phyloP scores from a whole-genome alignment of 1,140 invertebrate genomes.

The Procambarus clarkii region DNA sequence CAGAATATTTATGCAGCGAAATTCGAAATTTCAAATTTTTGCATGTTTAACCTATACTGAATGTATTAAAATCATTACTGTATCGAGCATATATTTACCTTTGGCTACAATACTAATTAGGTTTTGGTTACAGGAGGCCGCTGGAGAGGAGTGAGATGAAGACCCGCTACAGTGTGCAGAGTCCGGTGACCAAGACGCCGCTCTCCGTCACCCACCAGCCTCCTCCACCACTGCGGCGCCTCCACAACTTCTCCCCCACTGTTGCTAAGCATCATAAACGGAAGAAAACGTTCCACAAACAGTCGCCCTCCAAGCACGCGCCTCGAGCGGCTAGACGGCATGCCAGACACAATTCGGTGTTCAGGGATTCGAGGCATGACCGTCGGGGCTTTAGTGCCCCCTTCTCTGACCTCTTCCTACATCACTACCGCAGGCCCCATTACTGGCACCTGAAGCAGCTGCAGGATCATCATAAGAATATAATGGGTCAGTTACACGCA shows the following conservation, averaged over 20 bases:
- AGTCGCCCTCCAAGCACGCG: neutral
- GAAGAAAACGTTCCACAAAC: neutral
- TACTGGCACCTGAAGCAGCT: conserved; percentile 8
- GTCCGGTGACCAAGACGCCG: neutral
- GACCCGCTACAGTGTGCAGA: too few species aligned
- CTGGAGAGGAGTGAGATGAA: neutral
- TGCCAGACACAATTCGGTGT: neutral
- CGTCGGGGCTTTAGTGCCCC: neutral
- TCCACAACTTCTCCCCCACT: neutral
- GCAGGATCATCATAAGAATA: neutral
- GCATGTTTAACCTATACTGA: too few species aligned
- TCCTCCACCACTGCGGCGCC: neutral
- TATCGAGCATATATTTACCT: too few species aligned
- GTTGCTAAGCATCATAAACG: neutral
- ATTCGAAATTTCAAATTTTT: too few species aligned
- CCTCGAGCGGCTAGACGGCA: neutral
- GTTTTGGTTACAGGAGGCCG: neutral
- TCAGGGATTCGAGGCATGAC: neutral
- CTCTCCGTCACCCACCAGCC: neutral
- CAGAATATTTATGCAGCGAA: too few species aligned
- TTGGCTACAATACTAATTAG: too few species aligned
- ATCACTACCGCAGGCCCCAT: neutral
- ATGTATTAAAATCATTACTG: too few species aligned
- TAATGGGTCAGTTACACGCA: neutral
- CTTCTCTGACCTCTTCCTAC: neutral